Conservation (phyloP, 2,888 invertebrate species). For the Ephialtes manifestator region DNA sequence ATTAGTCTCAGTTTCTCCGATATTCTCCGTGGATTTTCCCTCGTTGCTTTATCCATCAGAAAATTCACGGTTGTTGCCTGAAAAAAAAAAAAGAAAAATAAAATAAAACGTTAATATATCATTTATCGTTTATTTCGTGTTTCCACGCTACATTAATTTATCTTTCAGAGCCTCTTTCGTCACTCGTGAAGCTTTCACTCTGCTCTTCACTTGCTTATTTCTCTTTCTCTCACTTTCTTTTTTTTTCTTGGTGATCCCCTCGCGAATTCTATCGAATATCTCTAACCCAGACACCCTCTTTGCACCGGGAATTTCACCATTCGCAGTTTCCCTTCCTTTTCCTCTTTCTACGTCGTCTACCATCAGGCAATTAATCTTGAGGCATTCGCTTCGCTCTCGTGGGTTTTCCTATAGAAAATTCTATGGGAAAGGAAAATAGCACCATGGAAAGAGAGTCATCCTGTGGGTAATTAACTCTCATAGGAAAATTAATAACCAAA, state of each 20-base stretch:
- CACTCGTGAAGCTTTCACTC: constrained; percentile 11
- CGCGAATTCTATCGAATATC: constrained; percentile 46
- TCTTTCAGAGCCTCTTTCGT: not conserved
- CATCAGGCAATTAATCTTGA: constrained; percentile 52
- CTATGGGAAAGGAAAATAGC: not conserved
- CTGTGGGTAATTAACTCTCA: constrained; percentile 37
- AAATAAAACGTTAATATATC: not conserved
- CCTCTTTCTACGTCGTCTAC: constrained; percentile 38
- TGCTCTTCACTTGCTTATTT: not conserved
- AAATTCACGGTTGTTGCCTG: not conserved
- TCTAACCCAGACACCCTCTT: constrained; percentile 10
- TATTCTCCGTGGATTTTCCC: not conserved
- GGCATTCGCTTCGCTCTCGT: constrained; percentile 25
- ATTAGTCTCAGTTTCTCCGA: not conserved
- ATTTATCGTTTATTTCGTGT: constrained; percentile 3
- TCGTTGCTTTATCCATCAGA: not conserved
- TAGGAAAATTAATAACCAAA: constrained; percentile 48
- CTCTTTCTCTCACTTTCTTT: constrained; percentile 1
- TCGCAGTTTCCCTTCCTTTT: constrained; percentile 12
- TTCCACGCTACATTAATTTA: constrained; percentile 11
- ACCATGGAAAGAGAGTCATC: constrained; percentile 12
- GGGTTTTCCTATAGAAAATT: not conserved
- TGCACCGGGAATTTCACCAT: constrained; percentile 23
- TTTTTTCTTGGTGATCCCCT: constrained; percentile 10
- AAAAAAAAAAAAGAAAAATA: not conserved